Conservation (phyloP, 2,888 invertebrate genomes). For the Acanthoscelides obtectus region DNA sequence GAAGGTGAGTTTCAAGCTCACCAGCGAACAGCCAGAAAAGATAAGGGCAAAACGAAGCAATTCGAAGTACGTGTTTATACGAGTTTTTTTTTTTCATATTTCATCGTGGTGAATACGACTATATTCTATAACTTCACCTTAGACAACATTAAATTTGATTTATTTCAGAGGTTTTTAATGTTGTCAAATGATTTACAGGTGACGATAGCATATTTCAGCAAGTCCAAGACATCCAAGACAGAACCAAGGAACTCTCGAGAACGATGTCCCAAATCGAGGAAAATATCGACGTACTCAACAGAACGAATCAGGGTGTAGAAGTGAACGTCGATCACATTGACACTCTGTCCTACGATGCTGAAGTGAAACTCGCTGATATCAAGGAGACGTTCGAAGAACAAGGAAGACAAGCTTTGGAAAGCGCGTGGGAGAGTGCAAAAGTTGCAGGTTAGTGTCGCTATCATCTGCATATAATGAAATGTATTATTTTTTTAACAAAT, state of each 20-base stretch:
- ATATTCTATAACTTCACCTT: no score
- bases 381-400: conserved; percentile 47
- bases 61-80: no score
- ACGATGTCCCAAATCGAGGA: conserved; percentile 46
- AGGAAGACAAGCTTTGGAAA: conserved; percentile 74
- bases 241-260: conserved; percentile 63
- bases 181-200: conserved; percentile 10
- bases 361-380: conserved; percentile 30
- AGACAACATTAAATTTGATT: no score
- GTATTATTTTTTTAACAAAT: no score
- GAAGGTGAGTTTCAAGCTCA: no score
- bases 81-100: no score
- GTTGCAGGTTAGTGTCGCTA: conserved; percentile 40
- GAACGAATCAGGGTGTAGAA: conserved; percentile 15
- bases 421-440: conserved; percentile 74
- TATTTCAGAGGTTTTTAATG: no score
- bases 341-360: conserved; percentile 43
- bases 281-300: conserved; percentile 44
- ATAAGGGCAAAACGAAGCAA: no score
- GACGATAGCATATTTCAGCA: conserved; percentile 30
- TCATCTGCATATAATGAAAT: background rate
- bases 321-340: conserved; percentile 23
- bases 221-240: conserved; percentile 67
- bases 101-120: no score
- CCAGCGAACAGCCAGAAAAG: no score